Conservation (phyloP, 1,140 invertebrate genomes). For the Odontomachus brunneus region DNA sequence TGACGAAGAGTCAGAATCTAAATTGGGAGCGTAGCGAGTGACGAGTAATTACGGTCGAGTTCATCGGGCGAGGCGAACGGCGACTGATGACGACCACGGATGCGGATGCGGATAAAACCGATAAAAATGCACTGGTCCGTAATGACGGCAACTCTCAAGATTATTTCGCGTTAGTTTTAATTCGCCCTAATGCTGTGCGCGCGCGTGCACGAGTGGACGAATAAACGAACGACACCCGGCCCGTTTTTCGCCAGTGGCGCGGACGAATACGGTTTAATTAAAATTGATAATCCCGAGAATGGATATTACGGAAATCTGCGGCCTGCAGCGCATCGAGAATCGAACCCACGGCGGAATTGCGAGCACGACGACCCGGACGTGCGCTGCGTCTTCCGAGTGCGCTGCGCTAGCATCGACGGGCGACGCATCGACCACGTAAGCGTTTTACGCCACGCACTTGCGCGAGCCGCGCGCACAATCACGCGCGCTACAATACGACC, state of each 20-base stretch:
- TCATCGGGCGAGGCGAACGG: slow-evolving; percentile 20
- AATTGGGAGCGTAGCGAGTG: slow-evolving; percentile 38
- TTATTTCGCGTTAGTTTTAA: slow-evolving; percentile 49
- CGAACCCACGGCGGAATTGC: background rate
- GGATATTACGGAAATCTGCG: slow-evolving; percentile 31
- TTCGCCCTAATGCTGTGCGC: slow-evolving; percentile 5
- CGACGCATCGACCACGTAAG: background rate
- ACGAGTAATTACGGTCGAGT: slow-evolving; percentile 26
- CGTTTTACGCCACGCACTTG: slow-evolving; percentile 19
- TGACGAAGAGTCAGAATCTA: slow-evolving; percentile 25
- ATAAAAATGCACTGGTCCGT: slow-evolving; percentile 10
- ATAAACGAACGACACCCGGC: too few species aligned
- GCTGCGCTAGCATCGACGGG: too few species aligned
- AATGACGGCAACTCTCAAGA: slow-evolving; percentile 7
- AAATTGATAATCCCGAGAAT: slow-evolving; percentile 21
- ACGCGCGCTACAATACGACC: background rate
- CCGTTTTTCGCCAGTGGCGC: too few species aligned
- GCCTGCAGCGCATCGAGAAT: slow-evolving; percentile 12
- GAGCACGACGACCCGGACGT: background rate
- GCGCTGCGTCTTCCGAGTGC: too few species aligned
- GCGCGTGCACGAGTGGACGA: background rate
- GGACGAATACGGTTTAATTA: slow-evolving; percentile 34
- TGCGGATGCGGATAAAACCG: background rate
- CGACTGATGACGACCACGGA: background rate
- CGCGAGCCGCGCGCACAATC: slow-evolving; percentile 8